These are phyloP conservation scores for Orientallactaga sibirica DNA, from an alignment of 2,797 vertebrate genomes.

Conservation along the genomic window DNA sequence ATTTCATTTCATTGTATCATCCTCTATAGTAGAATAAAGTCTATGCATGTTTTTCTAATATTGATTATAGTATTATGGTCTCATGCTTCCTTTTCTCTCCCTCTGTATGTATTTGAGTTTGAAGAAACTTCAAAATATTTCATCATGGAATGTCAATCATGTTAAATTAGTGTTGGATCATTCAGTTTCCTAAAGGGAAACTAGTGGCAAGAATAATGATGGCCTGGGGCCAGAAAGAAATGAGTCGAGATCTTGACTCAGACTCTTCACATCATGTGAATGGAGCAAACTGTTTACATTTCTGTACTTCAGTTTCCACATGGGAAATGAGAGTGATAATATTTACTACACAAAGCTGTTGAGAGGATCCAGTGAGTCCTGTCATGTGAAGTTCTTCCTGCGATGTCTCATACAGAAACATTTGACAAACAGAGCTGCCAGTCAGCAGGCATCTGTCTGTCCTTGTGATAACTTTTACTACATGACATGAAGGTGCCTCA, in stretches of 20 bases:
- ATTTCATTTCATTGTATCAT: neutral
- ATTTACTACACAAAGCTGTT: neutral
- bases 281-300: neutral
- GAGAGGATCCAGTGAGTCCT: neutral
- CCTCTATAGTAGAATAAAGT: neutral
- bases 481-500: neutral
- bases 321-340: neutral
- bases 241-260: constrained; percentile 7
- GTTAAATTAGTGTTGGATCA: neutral
- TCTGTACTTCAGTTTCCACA: neutral
- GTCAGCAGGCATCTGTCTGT: neutral
- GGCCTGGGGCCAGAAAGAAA: constrained; percentile 1
- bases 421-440: neutral
- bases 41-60: neutral
- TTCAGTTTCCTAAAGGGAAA: neutral
- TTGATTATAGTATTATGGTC: neutral
- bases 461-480: neutral
- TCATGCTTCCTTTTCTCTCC: neutral
- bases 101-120: neutral
- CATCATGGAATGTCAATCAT: neutral
- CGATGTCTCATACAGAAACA: neutral
- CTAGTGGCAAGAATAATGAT: neutral
- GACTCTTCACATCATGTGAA: neutral
- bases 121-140: neutral
- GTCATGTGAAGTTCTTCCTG: neutral